Conservation (phyloP, 2,888 invertebrate species). For the Tetheella fluctuosa region DNA sequence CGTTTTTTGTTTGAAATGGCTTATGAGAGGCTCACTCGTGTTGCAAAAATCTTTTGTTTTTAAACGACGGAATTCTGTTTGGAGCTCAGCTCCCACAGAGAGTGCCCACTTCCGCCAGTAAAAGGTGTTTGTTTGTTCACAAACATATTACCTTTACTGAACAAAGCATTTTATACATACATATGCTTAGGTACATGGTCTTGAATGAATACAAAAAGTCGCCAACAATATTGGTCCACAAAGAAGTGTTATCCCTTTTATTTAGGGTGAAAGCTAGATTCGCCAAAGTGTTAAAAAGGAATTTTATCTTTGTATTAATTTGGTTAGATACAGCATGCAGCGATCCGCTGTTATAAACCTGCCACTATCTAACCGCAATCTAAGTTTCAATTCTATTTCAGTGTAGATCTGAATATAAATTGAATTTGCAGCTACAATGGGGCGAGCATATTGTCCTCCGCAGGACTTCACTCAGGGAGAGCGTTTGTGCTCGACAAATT, state of each 20-base stretch:
- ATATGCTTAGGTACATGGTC: background rate
- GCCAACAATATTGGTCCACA: background rate
- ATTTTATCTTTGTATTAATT: slow-evolving; percentile 24
- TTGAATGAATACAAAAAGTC: background rate
- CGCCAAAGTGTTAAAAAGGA: slow-evolving; percentile 15
- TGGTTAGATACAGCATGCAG: slow-evolving; percentile 24
- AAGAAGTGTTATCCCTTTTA: too few relatives aligned
- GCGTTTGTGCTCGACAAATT: slow-evolving; percentile 61
- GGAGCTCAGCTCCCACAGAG: slow-evolving; percentile 10
- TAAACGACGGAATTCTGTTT: slow-evolving; percentile 10
- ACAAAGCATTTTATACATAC: slow-evolving; percentile 10
- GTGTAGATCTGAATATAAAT: slow-evolving; percentile 70
- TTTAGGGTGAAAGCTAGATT: background rate
- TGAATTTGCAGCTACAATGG: slow-evolving; percentile 67
- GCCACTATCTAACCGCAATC: slow-evolving; percentile 60
- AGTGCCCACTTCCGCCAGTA: slow-evolving; percentile 14
- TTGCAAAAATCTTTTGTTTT: slow-evolving; percentile 13
- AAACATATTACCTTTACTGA: slow-evolving; percentile 3
- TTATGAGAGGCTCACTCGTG: slow-evolving; percentile 9
- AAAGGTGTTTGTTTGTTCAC: slow-evolving; percentile 14
- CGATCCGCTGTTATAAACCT: slow-evolving; percentile 46
- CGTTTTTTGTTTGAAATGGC: slow-evolving; percentile 2
- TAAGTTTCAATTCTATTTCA: slow-evolving; percentile 69
- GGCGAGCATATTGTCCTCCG: slow-evolving; percentile 53
- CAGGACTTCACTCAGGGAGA: slow-evolving; percentile 51